A percentile compares a stretch with the other conserved stretches of the same genome.
phyloP scores from a whole-genome alignment of 2,797 vertebrate species.

The Columba guinea region DNA sequence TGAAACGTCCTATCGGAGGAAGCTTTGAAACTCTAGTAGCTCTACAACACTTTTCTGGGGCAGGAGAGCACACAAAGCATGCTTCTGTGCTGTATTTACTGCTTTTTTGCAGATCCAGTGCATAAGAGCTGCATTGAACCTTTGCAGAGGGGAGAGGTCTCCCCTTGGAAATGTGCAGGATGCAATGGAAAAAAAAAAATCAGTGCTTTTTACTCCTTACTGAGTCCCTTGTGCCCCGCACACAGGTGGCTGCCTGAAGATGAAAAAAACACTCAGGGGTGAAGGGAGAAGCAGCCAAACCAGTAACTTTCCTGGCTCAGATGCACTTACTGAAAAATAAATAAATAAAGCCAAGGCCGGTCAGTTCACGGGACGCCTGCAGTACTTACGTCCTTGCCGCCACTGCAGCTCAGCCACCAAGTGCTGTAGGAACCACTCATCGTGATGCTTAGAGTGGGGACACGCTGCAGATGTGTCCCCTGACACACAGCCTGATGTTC shows the following conservation, averaged over 20 bases:
- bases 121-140: conserved; percentile 75
- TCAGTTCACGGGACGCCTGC: not conserved
- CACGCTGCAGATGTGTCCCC: not conserved
- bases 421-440: not conserved
- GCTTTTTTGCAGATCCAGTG: not conserved
- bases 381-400: fast-evolving
- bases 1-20: conserved; percentile 56
- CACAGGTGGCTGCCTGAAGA: conserved; percentile 45
- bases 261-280: conserved; percentile 8
- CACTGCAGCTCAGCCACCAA: fast-evolving
- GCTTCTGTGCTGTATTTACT: conserved; percentile 63
- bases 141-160: conserved; percentile 45
- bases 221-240: conserved; percentile 56
- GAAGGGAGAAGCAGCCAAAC: conserved; percentile 40
- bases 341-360: not conserved
- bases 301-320: conserved; percentile 56
- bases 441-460: fast-evolving
- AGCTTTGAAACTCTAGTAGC: conserved; percentile 73
- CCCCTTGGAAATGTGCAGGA: conserved; percentile 50
- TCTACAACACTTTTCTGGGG: conserved; percentile 42
- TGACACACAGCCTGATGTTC: not conserved
- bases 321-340: conserved; percentile 6
- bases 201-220: conserved; percentile 51
- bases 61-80: conserved; percentile 54
- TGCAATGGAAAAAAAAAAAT: conserved; percentile 61